A percentile compares a stretch with the other conserved stretches of the same genome.
These are phyloP conservation scores for Mesocentrotus franciscanus DNA, from an alignment of 53 echinoderm and acorn worm species.

Conservation along the genomic window DNA sequence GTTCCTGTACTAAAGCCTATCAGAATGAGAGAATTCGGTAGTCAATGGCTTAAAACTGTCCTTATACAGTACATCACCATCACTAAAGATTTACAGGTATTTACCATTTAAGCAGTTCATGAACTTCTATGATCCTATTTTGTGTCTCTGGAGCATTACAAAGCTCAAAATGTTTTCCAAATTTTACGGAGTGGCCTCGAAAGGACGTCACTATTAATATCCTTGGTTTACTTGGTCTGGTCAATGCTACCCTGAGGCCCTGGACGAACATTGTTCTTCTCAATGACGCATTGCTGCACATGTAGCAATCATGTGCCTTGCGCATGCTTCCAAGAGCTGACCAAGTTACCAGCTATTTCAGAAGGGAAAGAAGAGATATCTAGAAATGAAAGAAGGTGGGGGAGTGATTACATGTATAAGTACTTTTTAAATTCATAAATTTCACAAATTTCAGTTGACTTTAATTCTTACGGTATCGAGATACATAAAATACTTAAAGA, in stretches of 20 bases:
- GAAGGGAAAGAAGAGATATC: neutral
- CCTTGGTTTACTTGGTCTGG: too few relatives aligned
- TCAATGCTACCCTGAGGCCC: too few relatives aligned
- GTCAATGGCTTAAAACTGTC: too few relatives aligned
- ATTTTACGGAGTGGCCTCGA: neutral
- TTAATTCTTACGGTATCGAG: neutral
- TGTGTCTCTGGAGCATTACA: neutral
- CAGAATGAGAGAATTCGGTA: too few relatives aligned
- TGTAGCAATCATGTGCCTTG: neutral
- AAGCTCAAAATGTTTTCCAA: neutral
- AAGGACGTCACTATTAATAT: neutral
- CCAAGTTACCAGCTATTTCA: neutral
- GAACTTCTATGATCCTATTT: neutral
- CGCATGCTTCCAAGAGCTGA: neutral
- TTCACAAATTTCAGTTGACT: neutral
- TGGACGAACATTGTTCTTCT: neutral
- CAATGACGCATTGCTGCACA: neutral
- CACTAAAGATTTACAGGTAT: neutral
- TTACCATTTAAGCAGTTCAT: neutral
- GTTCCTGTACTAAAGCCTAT: too few relatives aligned
- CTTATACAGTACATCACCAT: neutral
- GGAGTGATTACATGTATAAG: neutral
- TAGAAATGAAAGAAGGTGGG: neutral
- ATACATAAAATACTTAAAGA: too few relatives aligned
- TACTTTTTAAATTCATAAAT: neutral